Evolutionary conservation across 2,888 invertebrate genomes (phyloP), one percentile per base, ranked within the genome.

Genomic region (Chrysolina haemoptera): DNA sequence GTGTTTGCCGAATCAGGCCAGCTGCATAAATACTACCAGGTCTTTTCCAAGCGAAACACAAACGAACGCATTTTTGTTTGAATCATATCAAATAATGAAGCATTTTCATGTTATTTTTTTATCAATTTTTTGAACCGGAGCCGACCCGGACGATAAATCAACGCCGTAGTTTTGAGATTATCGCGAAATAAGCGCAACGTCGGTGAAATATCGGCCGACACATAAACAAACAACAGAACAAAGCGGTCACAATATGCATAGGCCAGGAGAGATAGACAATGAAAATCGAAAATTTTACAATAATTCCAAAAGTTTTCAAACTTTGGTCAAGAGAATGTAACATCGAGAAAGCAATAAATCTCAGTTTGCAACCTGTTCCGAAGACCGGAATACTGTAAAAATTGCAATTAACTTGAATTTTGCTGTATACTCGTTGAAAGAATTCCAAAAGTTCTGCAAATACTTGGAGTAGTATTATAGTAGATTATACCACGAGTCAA

Each of bases 181-280:
- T 53, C 40, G 50, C 66, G 16, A 50, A 66, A 22, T 27, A 35
- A 66, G 50, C 50, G 16, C 35, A 16, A n/a, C 27, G 10, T 18
- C 53, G 53, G 16, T 67, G 40, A 67, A 67, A 53, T 53, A 67
- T 67, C 20, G 27, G 59, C 35, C 59, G 27, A 27, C 22, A n/a
- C 59, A 59, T 62, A 63, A 63, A 46, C 48, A 68, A 69, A 69
- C 62, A 68, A 18, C 68, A 43, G 18, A n/a, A 12, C 20, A 40
- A 62, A 20, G 46, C 69, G 62, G 63, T 35, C 27, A 50, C 70
- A 62, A 70, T 48, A 70, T 70, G 63, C 46, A 63, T 70, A n/a
- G n/a, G n/a, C n/a, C n/a, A n/a, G n/a, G n/a, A n/a, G n/a, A n/a
- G n/a, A n/a, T n/a, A n/a, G n/a, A n/a, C n/a, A n/a, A n/a, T n/a